Evolutionary conservation across 2,888 invertebrate genomes (phyloP).

Genomic region (Clusia tigrina): DNA sequence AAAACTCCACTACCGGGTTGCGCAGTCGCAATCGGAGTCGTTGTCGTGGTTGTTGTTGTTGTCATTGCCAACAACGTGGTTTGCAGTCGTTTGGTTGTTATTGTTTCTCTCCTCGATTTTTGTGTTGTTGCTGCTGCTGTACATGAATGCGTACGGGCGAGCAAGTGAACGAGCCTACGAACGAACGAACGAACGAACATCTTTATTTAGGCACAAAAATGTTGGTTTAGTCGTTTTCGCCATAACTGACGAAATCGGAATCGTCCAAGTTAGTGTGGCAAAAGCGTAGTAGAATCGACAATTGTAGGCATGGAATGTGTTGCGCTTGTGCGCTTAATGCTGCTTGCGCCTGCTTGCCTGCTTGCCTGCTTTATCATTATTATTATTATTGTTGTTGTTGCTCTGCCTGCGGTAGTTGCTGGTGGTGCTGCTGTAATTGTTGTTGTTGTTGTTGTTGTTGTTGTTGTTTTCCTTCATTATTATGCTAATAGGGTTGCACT

Average conservation of each 20-base stretch:
- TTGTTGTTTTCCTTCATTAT: conserved; percentile 64
- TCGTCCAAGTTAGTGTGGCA: conserved; percentile 17
- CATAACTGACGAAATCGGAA: conserved; percentile 32
- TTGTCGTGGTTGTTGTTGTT: conserved; percentile 28
- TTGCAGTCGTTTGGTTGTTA: no score
- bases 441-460: conserved; percentile 33
- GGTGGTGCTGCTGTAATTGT: conserved; percentile 18
- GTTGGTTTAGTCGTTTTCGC: conserved; percentile 54
- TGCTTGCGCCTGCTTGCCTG: background rate
- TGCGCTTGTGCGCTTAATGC: background rate
- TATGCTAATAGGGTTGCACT: conserved; percentile 65
- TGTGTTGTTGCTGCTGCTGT: no score
- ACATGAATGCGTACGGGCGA: no score
- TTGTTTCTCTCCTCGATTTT: no score
- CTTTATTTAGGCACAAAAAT: conserved; percentile 55
- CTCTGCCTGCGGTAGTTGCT: conserved; percentile 12
- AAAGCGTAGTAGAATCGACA: background rate
- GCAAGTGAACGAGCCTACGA: no score
- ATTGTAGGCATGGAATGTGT: background rate
- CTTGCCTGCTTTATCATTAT: conserved; percentile 20
- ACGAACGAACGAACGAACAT: conserved; percentile 21
- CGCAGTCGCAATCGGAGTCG: conserved; percentile 18
- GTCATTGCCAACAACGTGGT: no score
- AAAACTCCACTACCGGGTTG: conserved; percentile 47
- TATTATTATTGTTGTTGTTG: conserved; percentile 11